Conservation (phyloP, 92 coral and sea anemone species). For the Nematostella vectensis region DNA sequence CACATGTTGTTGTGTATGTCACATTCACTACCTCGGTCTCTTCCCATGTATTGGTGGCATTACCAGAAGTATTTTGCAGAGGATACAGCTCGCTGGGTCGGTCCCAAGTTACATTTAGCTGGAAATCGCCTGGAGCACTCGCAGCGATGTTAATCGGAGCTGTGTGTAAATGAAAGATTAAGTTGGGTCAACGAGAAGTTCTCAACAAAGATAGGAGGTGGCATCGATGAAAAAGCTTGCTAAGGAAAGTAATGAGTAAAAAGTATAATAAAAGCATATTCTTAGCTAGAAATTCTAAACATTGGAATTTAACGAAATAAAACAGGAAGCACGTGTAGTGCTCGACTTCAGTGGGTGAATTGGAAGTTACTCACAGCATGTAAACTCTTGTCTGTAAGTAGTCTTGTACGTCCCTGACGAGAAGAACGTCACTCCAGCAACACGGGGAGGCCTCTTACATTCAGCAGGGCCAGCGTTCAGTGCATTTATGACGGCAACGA, state of each 20-base stretch:
- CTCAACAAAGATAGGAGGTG: too few species aligned
- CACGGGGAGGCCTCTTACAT: slow-evolving; percentile 76
- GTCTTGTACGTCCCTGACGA: slow-evolving; percentile 54
- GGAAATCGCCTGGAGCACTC: slow-evolving; percentile 79
- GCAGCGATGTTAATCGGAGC: slow-evolving; percentile 74
- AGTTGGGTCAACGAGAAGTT: not conserved
- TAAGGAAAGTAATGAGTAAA: too few species aligned
- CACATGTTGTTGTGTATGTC: slow-evolving; percentile 65
- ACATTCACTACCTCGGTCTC: slow-evolving; percentile 44
- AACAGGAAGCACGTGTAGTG: too few species aligned
- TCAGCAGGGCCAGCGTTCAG: slow-evolving; percentile 33
- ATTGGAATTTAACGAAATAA: too few species aligned
- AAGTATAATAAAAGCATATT: too few species aligned
- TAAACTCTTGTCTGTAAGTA: slow-evolving; percentile 69
- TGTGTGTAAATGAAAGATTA: slow-evolving; percentile 11
- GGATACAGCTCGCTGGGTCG: slow-evolving; percentile 64
- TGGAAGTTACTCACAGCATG: slow-evolving; percentile 86
- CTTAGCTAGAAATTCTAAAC: too few species aligned
- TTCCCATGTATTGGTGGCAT: slow-evolving; percentile 50
- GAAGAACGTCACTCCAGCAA: slow-evolving; percentile 54
- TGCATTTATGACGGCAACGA: slow-evolving; percentile 55
- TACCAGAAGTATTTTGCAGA: slow-evolving; percentile 23
- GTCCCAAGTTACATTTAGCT: slow-evolving; percentile 67
- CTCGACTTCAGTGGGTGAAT: too few species aligned
- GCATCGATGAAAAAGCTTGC: too few species aligned